phyloP scores from a whole-genome alignment of 2,888 invertebrate genomes.

The Tenthredo amoena region DNA sequence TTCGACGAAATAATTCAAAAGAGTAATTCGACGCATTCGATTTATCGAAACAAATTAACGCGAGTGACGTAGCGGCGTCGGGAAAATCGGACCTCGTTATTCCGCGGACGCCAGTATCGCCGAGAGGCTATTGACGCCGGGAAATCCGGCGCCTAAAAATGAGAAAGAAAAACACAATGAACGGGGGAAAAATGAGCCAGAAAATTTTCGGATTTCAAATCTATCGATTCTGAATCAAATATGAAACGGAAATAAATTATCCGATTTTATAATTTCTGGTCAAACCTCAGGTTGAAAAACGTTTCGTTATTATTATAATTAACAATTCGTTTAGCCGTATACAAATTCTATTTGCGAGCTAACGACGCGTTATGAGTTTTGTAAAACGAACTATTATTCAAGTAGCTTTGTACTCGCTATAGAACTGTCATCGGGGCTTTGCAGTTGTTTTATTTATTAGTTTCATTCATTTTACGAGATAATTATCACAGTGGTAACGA shows the following conservation, averaged over 20 bases:
- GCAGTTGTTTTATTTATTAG: conserved; percentile 15
- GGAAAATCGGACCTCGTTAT: conserved; percentile 32
- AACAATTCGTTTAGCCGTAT: not conserved
- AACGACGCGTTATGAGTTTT: conserved; percentile 30
- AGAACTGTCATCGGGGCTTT: conserved; percentile 22
- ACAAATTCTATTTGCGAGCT: not conserved
- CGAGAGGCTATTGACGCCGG: conserved; percentile 16
- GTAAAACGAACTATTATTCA: conserved; percentile 30
- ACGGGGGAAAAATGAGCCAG: not conserved
- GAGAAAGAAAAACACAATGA: no score
- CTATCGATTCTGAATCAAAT: not conserved
- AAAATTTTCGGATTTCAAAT: not conserved
- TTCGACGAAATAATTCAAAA: not conserved
- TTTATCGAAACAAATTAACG: conserved; percentile 12
- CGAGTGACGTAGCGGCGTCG: not conserved
- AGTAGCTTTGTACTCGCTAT: not conserved
- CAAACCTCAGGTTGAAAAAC: not conserved
- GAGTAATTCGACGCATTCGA: not conserved
- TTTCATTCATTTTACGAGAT: conserved; percentile 16
- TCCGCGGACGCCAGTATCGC: not conserved
- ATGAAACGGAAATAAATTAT: not conserved
- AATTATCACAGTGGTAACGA: not conserved
- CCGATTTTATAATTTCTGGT: not conserved
- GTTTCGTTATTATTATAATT: not conserved
- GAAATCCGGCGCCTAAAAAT: conserved; percentile 19